Evolutionary conservation across 1,140 invertebrate genomes (phyloP), one percentile per base, ranked within the genome.

Genomic region (Aphaenogaster floridana): DNA sequence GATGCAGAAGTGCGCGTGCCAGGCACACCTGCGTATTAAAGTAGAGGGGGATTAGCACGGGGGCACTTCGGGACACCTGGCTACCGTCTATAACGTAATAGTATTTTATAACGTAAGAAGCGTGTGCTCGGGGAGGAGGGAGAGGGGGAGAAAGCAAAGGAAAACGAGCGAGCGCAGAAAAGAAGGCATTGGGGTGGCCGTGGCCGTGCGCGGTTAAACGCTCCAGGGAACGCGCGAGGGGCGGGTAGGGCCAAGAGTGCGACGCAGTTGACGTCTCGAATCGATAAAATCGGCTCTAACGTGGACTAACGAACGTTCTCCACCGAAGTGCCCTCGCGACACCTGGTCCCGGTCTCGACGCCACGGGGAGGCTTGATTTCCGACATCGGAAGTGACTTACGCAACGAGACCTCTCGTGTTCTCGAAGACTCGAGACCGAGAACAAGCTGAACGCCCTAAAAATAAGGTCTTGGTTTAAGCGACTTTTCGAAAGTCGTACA

Each of bases 11-110:
- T 88, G 86, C 91, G 89, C 91, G 91, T 92, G 91, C 91, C 91
- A 13, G 8, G 86, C 91, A 92, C 91, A 92, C 91, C 91, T 92
- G 91, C 91, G 74, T 89, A 78, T 91, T 81, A 42, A 28, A 86
- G 79, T n/a, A 57, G 76, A 36, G 63, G 80, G 57, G 85, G 90
- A 66, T 90, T 52, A 71, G 52, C 72, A 68, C 42, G 84, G 80
- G 78, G 89, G 87, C 64, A 85, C 76, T 88, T 79, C 34, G 64
- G 89, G 91, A 87, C 91, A 92, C 91, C 91, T 92, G 91, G 91
- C 91, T 89, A 91, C 74, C 87, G 86, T 79, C 77, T 89, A 81
- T 81, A 91, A 91, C 84, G 90, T 91, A 91, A 91, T 91, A 71
- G 72, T 87, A 88, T 87, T 92, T 83, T 61, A 66, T 79, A 76